phyloP scores from a whole-genome alignment of 1,140 invertebrate genomes.

The Stenopsyche tienmushanensis region DNA sequence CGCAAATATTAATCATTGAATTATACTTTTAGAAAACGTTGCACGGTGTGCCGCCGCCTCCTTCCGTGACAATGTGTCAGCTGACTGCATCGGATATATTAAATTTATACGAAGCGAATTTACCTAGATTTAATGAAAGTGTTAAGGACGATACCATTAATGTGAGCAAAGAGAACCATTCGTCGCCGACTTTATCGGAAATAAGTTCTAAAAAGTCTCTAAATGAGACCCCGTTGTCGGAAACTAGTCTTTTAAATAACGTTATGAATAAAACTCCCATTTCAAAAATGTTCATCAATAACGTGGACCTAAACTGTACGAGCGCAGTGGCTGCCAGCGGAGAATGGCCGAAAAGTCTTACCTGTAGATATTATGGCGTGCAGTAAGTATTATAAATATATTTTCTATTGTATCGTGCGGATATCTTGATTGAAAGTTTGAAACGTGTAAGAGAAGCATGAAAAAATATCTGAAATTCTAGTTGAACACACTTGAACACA shows the following conservation, averaged over 20 bases:
- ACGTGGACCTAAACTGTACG: background rate
- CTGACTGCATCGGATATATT: constrained; percentile 65
- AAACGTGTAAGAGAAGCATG: background rate
- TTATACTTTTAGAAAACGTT: constrained; percentile 48
- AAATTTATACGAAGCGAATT: constrained; percentile 48
- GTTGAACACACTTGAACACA: too few relatives aligned
- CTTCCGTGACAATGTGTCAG: constrained; percentile 63
- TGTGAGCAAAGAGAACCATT: too few relatives aligned
- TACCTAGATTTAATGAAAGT: constrained; percentile 37
- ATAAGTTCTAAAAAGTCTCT: background rate
- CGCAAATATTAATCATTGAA: background rate
- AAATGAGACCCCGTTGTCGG: background rate
- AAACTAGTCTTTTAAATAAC: background rate
- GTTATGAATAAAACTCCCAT: background rate
- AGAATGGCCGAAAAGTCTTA: constrained; percentile 57
- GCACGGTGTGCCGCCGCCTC: constrained; percentile 64
- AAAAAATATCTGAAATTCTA: too few relatives aligned
- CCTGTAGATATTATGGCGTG: constrained; percentile 63
- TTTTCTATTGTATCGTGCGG: background rate
- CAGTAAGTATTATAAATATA: constrained; percentile 57
- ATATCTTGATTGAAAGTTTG: background rate
- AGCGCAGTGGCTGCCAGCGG: constrained; percentile 45
- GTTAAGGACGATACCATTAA: too few relatives aligned
- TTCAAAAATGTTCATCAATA: background rate
- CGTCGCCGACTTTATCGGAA: too few relatives aligned